Evolutionary conservation across 2,797 vertebrate genomes (phyloP).

Genomic region (Discoglossus pictus): DNA sequence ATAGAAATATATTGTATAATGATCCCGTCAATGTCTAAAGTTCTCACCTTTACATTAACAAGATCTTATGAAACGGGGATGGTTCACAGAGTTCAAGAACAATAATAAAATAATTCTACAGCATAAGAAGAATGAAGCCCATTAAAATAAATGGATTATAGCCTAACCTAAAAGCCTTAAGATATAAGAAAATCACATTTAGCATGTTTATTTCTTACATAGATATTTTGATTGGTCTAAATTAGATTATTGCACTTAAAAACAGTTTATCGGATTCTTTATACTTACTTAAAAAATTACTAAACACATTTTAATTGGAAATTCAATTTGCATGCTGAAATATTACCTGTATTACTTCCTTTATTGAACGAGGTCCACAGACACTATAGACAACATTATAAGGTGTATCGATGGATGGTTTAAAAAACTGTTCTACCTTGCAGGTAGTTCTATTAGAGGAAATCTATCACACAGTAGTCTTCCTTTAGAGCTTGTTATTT

Average conservation of each 20-base stretch:
- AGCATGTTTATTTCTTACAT: too few species aligned
- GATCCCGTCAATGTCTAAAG: constrained; percentile 19
- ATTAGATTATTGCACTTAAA: too few species aligned
- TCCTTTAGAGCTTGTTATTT: constrained; percentile 77
- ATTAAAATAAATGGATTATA: constrained; percentile 27
- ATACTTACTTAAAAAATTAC: constrained; percentile 2
- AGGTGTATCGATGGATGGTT: constrained; percentile 81
- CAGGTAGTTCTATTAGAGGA: constrained; percentile 70
- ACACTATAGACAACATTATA: constrained; percentile 59
- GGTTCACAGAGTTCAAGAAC: constrained; percentile 30
- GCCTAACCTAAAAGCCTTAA: constrained; percentile 13
- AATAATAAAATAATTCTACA: constrained; percentile 19
- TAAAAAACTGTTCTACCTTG: constrained; percentile 75
- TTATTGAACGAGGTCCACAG: constrained; percentile 51
- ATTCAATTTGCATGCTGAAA: neutral
- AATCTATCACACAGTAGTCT: constrained; percentile 76
- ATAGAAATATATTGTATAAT: constrained; percentile 26
- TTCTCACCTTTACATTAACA: constrained; percentile 33
- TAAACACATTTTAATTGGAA: neutral
- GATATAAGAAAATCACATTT: neutral
- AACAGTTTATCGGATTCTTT: too few species aligned
- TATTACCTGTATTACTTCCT: constrained; percentile 51
- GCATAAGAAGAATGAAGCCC: neutral
- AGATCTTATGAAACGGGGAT: constrained; percentile 3
- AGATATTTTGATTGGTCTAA: too few species aligned